phyloP scores from a whole-genome alignment of 2,888 invertebrate genomes.

The Drosophila kambysellisi region DNA sequence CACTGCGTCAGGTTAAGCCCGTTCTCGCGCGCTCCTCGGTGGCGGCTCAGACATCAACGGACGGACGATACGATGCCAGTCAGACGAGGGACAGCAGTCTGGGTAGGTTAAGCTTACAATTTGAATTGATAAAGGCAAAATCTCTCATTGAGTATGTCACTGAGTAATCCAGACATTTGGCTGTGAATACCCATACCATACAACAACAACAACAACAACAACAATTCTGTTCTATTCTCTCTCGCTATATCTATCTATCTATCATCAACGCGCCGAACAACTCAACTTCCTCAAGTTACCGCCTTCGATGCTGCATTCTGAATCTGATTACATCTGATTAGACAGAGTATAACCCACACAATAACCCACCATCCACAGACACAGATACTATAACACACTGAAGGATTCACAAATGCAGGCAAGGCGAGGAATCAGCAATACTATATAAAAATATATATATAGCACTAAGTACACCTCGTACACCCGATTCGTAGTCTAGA shows the following conservation, averaged over 20 bases:
- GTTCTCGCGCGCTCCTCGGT: conserved; percentile 75
- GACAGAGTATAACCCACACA: conserved; percentile 19
- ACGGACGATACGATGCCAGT: conserved; percentile 79
- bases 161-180: conserved; percentile 62
- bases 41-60: conserved; percentile 68
- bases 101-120: conserved; percentile 75
- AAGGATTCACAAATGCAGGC: conserved; percentile 47
- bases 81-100: conserved; percentile 85
- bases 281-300: conserved; percentile 51
- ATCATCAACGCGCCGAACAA: conserved; percentile 31
- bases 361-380: conserved; percentile 47
- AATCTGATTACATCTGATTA: conserved; percentile 52
- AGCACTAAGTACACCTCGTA: conserved; percentile 24
- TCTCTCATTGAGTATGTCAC: conserved; percentile 16
- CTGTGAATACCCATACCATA: conserved; percentile 44
- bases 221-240: conserved; percentile 54
- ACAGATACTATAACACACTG: conserved; percentile 35
- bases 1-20: conserved; percentile 82
- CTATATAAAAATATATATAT: neutral
- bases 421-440: conserved; percentile 36
- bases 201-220: conserved; percentile 32
- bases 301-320: conserved; percentile 73
- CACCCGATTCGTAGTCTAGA: conserved; percentile 24
- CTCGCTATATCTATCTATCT: conserved; percentile 32
- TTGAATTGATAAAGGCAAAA: neutral